Evolutionary conservation across 1,140 invertebrate genomes (phyloP), one percentile per base, ranked within the genome.

Genomic region (Drosophila arizonae): DNA sequence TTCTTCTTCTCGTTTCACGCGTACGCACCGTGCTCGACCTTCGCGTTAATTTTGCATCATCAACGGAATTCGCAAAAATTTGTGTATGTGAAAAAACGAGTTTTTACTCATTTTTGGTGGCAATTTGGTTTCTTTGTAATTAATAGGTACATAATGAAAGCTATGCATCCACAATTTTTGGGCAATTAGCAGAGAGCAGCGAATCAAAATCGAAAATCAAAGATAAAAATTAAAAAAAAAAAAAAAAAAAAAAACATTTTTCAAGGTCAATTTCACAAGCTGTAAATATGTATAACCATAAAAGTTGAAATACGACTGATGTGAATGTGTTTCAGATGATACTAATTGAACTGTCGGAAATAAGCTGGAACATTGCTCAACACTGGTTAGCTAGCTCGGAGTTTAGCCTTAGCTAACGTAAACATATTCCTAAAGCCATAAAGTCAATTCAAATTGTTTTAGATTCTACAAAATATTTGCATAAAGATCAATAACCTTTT

Each of bases 91-190:
- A 17, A 9, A 15, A 46, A 46, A 46, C 43, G 17, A 46, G 43
- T 67, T 69, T 66, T 30, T 30, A 0, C 6, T 30, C 4, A 2
- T 17, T 17, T 43, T 36, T 15, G 36, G 36, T 26, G 50, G 50
- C 13, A 67, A 28, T 61, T 69, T 63, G 71, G 69, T 69, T 73
- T 69, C 71, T 51, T 69, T 63, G 66, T 69, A 73, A 73, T 73
- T 73, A 73, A 69, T 62, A 48, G 64, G 70, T 68, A 61, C 70
- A 55, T 61, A 68, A 68, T 68, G 64, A 72, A 72, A 72, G 64
- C 69, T 72, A 55, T 41, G 62, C 62, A 65, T 65, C 48, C 33
- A 54, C 36, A 71, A 58, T 15, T 43, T 56, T 66, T 13, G 26
- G 48, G 13, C 46, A 72, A 72, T 72, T 72, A 72, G 64, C 70